phyloP scores from a whole-genome alignment of 2,113 vertebrate genomes.

The Empidonax alnorum region DNA sequence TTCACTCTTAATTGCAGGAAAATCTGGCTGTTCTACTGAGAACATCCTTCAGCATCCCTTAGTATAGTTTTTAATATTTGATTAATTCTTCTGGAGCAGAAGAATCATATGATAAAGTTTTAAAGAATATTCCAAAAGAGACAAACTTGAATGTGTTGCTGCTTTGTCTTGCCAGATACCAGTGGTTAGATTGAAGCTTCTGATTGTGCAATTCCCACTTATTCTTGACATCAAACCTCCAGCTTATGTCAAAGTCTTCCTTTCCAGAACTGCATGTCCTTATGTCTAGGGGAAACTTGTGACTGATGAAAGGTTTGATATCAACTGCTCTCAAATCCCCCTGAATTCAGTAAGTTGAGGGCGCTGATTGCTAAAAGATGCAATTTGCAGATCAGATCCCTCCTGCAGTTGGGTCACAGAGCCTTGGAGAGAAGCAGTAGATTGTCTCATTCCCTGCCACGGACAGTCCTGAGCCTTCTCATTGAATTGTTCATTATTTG shows the following conservation, averaged over 20 bases:
- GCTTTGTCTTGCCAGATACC: slow-evolving; percentile 23
- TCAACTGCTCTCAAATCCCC: background rate
- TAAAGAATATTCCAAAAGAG: background rate
- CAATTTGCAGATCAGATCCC: background rate
- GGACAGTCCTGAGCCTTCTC: background rate
- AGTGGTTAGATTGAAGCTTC: slow-evolving; percentile 23
- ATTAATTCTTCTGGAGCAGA: slow-evolving; percentile 8
- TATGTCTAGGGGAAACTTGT: slow-evolving; percentile 13
- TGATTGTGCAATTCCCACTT: slow-evolving; percentile 23
- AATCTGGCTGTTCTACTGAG: background rate
- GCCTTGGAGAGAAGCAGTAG: background rate
- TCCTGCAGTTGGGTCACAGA: background rate
- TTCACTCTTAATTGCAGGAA: background rate
- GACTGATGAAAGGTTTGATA: slow-evolving; percentile 29
- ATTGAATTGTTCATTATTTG: background rate
- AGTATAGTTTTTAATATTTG: background rate
- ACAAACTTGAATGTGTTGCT: slow-evolving; percentile 8
- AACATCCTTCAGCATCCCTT: background rate
- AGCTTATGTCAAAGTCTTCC: background rate
- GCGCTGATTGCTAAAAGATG: background rate
- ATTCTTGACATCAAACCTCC: slow-evolving; percentile 23
- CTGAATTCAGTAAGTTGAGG: background rate
- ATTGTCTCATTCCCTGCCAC: background rate
- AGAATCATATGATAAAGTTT: slow-evolving; percentile 43
- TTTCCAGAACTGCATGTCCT: background rate